phyloP scores from a whole-genome alignment of 2,113 vertebrate genomes.

The Thunnus maccoyii region DNA sequence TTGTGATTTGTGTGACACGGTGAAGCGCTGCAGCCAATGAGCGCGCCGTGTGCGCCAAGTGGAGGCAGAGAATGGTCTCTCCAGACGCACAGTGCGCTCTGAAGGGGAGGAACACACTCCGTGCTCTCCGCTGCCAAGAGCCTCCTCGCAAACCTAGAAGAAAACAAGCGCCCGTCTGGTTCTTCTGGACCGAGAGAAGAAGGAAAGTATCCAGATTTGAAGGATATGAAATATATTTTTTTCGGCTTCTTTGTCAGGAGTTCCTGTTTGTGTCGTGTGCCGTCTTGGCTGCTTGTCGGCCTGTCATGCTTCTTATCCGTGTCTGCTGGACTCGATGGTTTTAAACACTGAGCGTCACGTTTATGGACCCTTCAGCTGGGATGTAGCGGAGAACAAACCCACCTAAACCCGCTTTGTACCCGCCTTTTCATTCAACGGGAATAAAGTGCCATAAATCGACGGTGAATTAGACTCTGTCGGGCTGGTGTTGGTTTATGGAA shows the following conservation, averaged over 20 bases:
- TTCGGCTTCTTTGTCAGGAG: not conserved
- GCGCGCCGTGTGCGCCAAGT: conserved; percentile 56
- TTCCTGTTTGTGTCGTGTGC: not conserved
- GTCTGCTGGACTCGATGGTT: conserved; percentile 47
- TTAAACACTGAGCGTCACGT: conserved; percentile 27
- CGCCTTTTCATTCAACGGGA: not conserved
- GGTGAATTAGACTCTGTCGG: not conserved
- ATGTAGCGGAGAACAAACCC: conserved; percentile 52
- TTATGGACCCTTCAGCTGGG: conserved; percentile 57
- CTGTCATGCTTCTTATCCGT: conserved; percentile 11
- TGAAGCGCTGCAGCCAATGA: conserved; percentile 82
- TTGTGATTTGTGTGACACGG: conserved; percentile 80
- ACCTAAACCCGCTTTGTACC: not conserved
- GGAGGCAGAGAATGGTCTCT: conserved; percentile 43
- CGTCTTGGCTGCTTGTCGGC: not conserved
- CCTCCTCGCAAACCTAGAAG: conserved; percentile 12
- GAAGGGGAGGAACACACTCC: conserved; percentile 46
- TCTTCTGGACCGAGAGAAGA: not conserved
- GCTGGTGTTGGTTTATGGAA: not conserved
- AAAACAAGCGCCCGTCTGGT: not conserved
- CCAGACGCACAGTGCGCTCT: conserved; percentile 49
- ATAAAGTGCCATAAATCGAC: not conserved
- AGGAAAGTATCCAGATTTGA: not conserved
- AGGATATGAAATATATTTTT: conserved; percentile 38
- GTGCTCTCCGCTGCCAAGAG: conserved; percentile 28